Conservation (phyloP, 2,113 vertebrate species). For the Ginglymostoma cirratum region DNA sequence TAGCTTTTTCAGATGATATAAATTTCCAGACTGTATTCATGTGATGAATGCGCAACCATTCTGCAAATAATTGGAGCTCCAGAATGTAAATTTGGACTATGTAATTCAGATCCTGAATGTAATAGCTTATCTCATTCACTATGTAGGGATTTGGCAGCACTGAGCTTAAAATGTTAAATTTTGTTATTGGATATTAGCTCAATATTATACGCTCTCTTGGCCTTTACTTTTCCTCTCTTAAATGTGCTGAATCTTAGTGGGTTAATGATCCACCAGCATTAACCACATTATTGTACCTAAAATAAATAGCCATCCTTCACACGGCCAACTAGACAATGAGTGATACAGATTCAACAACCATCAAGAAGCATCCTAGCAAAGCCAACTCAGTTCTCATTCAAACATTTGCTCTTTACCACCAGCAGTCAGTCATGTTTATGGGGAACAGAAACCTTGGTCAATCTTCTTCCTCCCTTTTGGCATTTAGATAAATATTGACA, state of each 20-base stretch:
- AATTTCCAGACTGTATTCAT: background rate
- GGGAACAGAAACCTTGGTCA: background rate
- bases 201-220: background rate
- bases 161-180: constrained; percentile 2
- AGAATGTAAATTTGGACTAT: background rate
- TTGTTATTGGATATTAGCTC: background rate
- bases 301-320: background rate
- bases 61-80: background rate
- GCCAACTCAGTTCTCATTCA: background rate
- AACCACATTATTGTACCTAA: background rate
- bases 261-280: background rate
- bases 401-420: background rate
- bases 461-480: background rate
- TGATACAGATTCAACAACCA: background rate
- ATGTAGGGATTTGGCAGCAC: background rate
- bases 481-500: background rate
- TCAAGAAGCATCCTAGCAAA: background rate
- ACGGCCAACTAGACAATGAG: background rate
- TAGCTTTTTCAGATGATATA: background rate
- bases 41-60: background rate
- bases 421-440: background rate
- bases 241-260: background rate
- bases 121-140: background rate
- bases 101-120: background rate
- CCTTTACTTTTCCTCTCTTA: background rate